A percentile compares a stretch with the other conserved stretches of the same genome.
Evolutionary conservation across 92 coral and sea anemone species (phyloP).

Genomic region (Phenganax marumi): DNA sequence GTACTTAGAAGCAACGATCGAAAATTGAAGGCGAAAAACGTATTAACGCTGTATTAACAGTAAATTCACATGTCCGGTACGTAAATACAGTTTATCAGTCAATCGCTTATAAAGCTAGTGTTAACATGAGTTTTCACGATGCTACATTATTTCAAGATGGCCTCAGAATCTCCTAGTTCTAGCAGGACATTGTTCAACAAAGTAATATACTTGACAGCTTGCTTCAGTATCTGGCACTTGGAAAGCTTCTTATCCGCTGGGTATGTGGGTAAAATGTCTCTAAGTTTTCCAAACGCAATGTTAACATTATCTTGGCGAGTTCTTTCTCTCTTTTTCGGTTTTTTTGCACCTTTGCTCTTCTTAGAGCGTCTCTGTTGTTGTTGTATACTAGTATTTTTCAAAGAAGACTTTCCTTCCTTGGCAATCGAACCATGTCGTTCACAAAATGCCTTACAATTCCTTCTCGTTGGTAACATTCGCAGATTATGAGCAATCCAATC

Average conservation of each 20-base stretch:
- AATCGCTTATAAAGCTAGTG: constrained; percentile 35
- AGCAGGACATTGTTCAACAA: constrained; percentile 34
- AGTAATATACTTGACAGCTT: constrained; percentile 56
- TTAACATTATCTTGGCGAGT: constrained; percentile 57
- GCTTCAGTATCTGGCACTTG: constrained; percentile 50
- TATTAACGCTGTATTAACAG: constrained; percentile 23
- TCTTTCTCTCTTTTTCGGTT: constrained; percentile 48
- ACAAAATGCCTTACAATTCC: background rate
- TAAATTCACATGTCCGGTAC: constrained; percentile 30
- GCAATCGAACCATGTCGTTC: background rate
- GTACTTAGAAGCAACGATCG: background rate
- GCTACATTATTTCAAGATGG: constrained; percentile 2
- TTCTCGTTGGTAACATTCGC: background rate
- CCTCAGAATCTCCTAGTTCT: background rate
- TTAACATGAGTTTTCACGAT: constrained; percentile 25
- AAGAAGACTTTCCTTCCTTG: background rate
- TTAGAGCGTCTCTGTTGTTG: background rate
- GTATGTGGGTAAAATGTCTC: constrained; percentile 50
- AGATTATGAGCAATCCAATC: constrained; percentile 18
- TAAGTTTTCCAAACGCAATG: constrained; percentile 48
- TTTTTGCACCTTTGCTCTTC: constrained; percentile 1
- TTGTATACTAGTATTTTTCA: background rate
- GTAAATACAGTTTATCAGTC: constrained; percentile 21
- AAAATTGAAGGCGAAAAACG: constrained; percentile 1
- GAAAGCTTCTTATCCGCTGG: constrained; percentile 60